phyloP scores from a whole-genome alignment of 30 jellyfish, hydroid and myxozoan genomes.

The Turritopsis dohrnii region DNA sequence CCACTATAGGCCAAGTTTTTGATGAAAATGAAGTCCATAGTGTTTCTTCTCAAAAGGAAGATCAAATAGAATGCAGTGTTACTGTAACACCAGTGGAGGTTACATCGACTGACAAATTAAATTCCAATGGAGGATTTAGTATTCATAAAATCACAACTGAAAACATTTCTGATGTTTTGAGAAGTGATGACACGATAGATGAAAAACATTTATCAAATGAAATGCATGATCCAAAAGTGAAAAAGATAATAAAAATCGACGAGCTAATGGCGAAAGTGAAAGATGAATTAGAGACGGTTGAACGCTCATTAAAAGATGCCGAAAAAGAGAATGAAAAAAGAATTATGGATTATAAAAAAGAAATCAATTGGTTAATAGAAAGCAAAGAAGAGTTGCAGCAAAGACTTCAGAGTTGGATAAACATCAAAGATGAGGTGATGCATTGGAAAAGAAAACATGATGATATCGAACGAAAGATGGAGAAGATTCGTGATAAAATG shows the following conservation, averaged over 20 bases:
- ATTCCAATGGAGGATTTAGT: neutral
- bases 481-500: neutral
- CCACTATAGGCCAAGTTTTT: neutral
- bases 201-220: neutral
- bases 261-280: neutral
- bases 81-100: neutral
- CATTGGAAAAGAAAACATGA: slow-evolving; percentile 9
- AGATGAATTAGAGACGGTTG: neutral
- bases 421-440: neutral
- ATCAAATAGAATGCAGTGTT: neutral
- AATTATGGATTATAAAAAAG: neutral
- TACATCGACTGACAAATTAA: neutral
- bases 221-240: neutral
- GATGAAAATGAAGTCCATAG: neutral
- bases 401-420: neutral
- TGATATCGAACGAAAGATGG: neutral
- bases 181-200: neutral
- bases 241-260: neutral
- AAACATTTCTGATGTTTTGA: neutral
- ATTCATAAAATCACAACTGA: neutral
- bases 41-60: neutral
- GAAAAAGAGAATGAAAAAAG: neutral
- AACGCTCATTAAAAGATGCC: neutral
- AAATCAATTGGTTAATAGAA: neutral
- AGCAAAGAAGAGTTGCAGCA: neutral